phyloP scores from a whole-genome alignment of 2,888 invertebrate genomes.

The Protophormia terraenovae region DNA sequence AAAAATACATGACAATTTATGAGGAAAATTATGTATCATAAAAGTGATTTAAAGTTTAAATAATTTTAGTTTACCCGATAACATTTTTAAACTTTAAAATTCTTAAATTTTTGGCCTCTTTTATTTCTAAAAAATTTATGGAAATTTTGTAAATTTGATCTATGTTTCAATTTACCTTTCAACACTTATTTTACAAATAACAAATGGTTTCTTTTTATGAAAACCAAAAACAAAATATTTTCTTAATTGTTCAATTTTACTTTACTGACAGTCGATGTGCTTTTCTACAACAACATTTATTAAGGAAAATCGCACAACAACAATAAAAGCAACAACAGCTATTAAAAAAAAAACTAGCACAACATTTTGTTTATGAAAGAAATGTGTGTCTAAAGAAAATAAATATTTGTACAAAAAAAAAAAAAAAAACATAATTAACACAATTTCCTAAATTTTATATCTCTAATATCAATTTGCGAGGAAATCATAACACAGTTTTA shows the following conservation, averaged over 20 bases:
- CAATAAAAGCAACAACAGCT: not conserved
- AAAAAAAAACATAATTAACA: not conserved
- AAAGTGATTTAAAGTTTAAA: no score
- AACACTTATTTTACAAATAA: not conserved
- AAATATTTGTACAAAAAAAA: not conserved
- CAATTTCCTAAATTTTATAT: no score
- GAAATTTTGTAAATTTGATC: not conserved
- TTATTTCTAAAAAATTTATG: no score
- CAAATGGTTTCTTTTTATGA: conserved; percentile 3
- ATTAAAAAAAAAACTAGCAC: not conserved
- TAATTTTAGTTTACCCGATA: no score
- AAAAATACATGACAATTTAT: no score
- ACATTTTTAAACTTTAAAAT: no score
- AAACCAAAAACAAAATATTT: not conserved
- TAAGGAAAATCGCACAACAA: not conserved
- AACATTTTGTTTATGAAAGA: not conserved
- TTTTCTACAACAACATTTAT: no score
- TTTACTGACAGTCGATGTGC: not conserved
- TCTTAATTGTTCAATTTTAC: not conserved
- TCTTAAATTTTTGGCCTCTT: no score
- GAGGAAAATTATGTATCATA: no score
- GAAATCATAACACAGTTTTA: not conserved
- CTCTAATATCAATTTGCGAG: no score
- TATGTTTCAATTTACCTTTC: not conserved
- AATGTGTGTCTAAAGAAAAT: not conserved